A percentile compares a stretch with the other conserved stretches of the same genome.
These are phyloP conservation scores for Heliocidaris erythrogramma DNA, from an alignment of 35 echinoderm and acorn worm species.

Conservation along the genomic window DNA sequence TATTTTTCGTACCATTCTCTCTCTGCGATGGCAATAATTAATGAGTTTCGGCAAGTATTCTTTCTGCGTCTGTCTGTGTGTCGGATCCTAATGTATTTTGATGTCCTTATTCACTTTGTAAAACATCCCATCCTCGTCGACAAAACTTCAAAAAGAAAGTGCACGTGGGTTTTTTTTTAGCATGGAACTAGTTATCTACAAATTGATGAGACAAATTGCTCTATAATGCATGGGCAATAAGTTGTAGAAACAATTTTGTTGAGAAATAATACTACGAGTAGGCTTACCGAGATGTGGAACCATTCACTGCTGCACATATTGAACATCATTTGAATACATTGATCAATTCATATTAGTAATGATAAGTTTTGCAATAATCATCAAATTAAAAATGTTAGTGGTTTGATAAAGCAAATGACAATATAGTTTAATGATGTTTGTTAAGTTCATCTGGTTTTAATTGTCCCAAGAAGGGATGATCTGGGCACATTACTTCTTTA, in stretches of 20 bases:
- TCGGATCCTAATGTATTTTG: background rate
- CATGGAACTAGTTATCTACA: background rate
- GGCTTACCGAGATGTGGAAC: too few relatives aligned
- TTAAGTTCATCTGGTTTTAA: background rate
- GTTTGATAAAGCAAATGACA: background rate
- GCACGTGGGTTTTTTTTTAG: background rate
- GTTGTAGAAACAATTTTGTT: too few relatives aligned
- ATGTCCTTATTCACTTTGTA: background rate
- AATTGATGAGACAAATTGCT: too few relatives aligned
- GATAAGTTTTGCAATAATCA: too few relatives aligned
- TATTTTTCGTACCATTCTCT: background rate
- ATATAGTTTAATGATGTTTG: background rate
- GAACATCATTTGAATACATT: too few relatives aligned
- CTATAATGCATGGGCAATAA: too few relatives aligned
- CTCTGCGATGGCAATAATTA: background rate
- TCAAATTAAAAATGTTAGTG: background rate
- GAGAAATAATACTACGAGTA: too few relatives aligned
- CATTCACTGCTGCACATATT: too few relatives aligned
- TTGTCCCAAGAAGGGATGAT: background rate
- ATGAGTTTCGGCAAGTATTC: background rate
- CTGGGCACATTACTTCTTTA: background rate
- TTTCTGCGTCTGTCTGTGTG: background rate
- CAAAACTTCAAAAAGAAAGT: background rate
- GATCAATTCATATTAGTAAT: too few relatives aligned
- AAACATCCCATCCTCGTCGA: background rate